A percentile compares a stretch with the other conserved stretches of the same genome.
These are phyloP conservation scores for Anolis carolinensis DNA, from an alignment of 2,113 vertebrate genomes.

Conservation along the genomic window DNA sequence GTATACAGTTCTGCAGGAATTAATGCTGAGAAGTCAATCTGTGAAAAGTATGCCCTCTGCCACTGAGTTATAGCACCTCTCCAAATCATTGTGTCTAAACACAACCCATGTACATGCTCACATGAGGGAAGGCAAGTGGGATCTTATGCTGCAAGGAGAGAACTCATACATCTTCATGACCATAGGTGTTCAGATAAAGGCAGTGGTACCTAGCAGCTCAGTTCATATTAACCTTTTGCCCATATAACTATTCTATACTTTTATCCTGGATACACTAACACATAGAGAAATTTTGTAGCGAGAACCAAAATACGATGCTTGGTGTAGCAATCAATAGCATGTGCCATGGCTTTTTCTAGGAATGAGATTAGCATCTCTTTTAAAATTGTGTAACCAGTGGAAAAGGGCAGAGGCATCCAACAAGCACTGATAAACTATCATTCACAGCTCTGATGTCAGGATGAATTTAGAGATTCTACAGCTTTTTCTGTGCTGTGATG, in stretches of 20 bases:
- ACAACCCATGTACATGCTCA: not conserved
- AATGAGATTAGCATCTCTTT: conserved; percentile 13
- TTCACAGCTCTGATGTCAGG: not conserved
- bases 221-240: not conserved
- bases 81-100: not conserved
- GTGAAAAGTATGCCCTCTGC: not conserved
- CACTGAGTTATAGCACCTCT: not conserved
- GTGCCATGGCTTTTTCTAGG: not conserved
- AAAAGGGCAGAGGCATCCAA: conserved; percentile 30
- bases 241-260: not conserved
- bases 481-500: not conserved
- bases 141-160: not conserved
- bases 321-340: not conserved
- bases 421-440: conserved; percentile 20
- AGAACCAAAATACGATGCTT: not conserved
- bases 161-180: not conserved
- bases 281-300: not conserved
- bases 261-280: not conserved
- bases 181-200: not conserved
- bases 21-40: not conserved
- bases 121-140: not conserved
- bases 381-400: not conserved
- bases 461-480: conserved; percentile 20
- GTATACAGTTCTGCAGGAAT: not conserved
- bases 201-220: not conserved